phyloP scores from a whole-genome alignment of 2,113 vertebrate species.

The Blennius ocellaris region DNA sequence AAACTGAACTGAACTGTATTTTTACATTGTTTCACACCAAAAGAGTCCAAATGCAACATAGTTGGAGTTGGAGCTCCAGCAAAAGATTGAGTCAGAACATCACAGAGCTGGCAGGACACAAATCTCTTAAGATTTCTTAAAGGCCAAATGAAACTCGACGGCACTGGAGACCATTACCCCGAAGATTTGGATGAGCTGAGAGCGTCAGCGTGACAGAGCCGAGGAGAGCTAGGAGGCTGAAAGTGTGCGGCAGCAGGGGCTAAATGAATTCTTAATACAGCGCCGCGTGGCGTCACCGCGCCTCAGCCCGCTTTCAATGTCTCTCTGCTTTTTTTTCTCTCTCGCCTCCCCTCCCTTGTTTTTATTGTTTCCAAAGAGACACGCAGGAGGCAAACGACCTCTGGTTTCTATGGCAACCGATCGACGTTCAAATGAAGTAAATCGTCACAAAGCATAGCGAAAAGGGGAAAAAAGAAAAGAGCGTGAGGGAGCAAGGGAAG shows the following conservation, averaged over 20 bases:
- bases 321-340: constrained; percentile 27
- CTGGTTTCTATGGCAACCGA: constrained; percentile 55
- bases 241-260: constrained; percentile 51
- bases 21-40: neutral
- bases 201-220: constrained; percentile 53
- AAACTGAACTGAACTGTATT: too few relatives aligned
- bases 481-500: too few relatives aligned
- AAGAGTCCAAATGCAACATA: neutral
- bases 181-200: constrained; percentile 26
- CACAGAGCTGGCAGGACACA: constrained; percentile 7
- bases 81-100: constrained; percentile 10
- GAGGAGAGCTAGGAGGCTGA: constrained; percentile 37
- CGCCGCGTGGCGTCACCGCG: constrained; percentile 53
- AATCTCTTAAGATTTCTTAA: constrained; percentile 9
- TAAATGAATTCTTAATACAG: constrained; percentile 71
- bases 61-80: neutral
- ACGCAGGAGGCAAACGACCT: constrained; percentile 56
- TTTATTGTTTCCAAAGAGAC: constrained; percentile 62
- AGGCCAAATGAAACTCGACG: constrained; percentile 16
- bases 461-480: neutral
- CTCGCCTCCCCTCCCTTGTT: constrained; percentile 16
- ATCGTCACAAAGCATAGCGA: constrained; percentile 7
- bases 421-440: constrained; percentile 51
- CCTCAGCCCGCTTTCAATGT: constrained; percentile 13
- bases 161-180: constrained; percentile 32